Evolutionary conservation across 53 echinoderm and acorn worm genomes (phyloP).

Genomic region (Temnopleurus reevesii): DNA sequence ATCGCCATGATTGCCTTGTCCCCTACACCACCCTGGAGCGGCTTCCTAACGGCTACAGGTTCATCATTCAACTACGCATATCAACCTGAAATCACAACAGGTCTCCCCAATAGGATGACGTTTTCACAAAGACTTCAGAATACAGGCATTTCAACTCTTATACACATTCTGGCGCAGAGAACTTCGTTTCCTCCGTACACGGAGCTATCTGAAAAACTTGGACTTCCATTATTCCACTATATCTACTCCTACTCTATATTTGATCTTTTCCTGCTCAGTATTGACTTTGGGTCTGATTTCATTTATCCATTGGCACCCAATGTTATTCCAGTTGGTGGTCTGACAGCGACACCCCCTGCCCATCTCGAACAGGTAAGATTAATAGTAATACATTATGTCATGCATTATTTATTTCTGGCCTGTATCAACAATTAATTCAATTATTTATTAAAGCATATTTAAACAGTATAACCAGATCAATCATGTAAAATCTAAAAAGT

Average conservation of each 20-base stretch:
- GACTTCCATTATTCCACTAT: background rate
- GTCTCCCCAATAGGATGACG: constrained; percentile 57
- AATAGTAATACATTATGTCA: too few relatives aligned
- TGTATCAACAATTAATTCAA: too few relatives aligned
- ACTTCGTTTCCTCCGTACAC: background rate
- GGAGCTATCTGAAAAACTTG: background rate
- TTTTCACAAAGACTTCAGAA: constrained; percentile 48
- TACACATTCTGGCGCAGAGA: background rate
- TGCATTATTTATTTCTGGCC: too few relatives aligned
- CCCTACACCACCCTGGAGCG: constrained; percentile 18
- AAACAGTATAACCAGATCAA: too few relatives aligned
- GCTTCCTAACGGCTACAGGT: background rate
- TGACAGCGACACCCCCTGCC: background rate
- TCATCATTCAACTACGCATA: constrained; percentile 51
- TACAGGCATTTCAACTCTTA: background rate
- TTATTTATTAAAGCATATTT: too few relatives aligned
- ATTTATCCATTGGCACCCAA: background rate
- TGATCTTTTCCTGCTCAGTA: background rate
- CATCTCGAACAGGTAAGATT: background rate
- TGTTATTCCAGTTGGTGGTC: constrained; percentile 36
- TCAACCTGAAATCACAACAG: constrained; percentile 60
- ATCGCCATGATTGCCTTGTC: background rate
- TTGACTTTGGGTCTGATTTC: constrained; percentile 31
- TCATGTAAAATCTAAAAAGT: too few relatives aligned
- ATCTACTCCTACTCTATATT: background rate